Base-by-base conservation (phyloP, 2,888 invertebrate genomes). In the Penaeus monodon region DNA sequence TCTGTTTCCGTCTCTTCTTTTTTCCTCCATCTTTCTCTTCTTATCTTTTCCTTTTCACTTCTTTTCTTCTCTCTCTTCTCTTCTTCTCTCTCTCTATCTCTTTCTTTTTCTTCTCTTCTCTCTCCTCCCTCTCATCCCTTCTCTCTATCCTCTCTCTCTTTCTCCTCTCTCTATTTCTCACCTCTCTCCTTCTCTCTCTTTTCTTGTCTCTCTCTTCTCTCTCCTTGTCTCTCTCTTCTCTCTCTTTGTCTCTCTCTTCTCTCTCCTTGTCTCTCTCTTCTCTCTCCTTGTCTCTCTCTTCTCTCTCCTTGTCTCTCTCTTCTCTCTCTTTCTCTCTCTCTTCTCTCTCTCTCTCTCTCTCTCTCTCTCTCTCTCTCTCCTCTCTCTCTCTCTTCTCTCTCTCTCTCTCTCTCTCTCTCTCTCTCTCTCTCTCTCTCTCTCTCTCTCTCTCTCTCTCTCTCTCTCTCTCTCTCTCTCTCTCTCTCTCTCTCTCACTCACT, bases 1-100 rank as follows among this genome's bases (percentile, higher is more conserved):
- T 68, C n/a, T 81, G 27, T 81, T 8, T 81, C 38, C 73, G 2
- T 81, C 38, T 81, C 65, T 81, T 66, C 65, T 44, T n/a, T 66
- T 70, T 44, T 17, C 33, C 29, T n/a, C n/a, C 33, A 20, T 29
- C 65, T 66, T 70, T 44, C 29, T 66, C 44, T 33, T 27, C 33
- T n/a, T 33, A 8, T 66, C 65, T 33, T 81, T 22, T 49, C 7
- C 10, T 14, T 49, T 14, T 8, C 10, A 1, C 10, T 8, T 10
- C 10, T 10, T 49, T 10, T 49, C 49, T 49, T 10, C 10, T 10
- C 10, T 10, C 10, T 10, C 10, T 10, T 49, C 49, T 49, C 49
- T 49, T 10, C 10, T 10, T 49, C 49, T 49, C 49, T 49, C 49
- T 49, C 49, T 49, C 49, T 49, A 4, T 49, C 49, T 49, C 10